Conservation (phyloP, 1,140 invertebrate genomes). For the Hylyphantes graminicola region DNA sequence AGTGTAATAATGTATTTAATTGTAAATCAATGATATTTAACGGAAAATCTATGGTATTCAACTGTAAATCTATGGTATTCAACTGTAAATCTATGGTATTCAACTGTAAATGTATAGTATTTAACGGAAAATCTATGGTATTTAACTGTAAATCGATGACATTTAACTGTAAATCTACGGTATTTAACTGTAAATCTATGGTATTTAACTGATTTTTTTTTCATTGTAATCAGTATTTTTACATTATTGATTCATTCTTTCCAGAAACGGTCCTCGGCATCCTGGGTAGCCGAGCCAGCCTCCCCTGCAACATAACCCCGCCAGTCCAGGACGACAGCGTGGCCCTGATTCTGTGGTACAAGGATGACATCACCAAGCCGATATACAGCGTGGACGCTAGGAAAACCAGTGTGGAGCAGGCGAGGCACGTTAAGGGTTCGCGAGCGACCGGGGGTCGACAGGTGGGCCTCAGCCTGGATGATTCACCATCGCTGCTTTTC, state of each 20-base stretch:
- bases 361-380: constrained; percentile 83
- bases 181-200: no score
- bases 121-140: no score
- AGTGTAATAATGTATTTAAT: no score
- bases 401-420: constrained; percentile 47
- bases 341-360: constrained; percentile 91
- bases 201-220: no score
- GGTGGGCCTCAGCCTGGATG: constrained; percentile 51
- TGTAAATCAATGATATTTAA: no score
- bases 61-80: no score
- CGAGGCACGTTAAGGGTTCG: constrained; percentile 41
- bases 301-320: constrained; percentile 85
- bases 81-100: no score
- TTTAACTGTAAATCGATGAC: no score
- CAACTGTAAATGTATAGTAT: no score
- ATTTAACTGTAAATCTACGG: no score
- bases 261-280: constrained; percentile 68
- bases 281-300: constrained; percentile 78
- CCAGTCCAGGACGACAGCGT: constrained; percentile 81
- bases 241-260: constrained; percentile 16
- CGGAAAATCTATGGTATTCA: no score
- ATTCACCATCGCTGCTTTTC: constrained; percentile 77
- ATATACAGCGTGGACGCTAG: constrained; percentile 76
- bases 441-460: constrained; percentile 22
- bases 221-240: not conserved